These are phyloP conservation scores for Neotoma lepida DNA, from an alignment of 2,113 vertebrate species.

Conservation along the genomic window DNA sequence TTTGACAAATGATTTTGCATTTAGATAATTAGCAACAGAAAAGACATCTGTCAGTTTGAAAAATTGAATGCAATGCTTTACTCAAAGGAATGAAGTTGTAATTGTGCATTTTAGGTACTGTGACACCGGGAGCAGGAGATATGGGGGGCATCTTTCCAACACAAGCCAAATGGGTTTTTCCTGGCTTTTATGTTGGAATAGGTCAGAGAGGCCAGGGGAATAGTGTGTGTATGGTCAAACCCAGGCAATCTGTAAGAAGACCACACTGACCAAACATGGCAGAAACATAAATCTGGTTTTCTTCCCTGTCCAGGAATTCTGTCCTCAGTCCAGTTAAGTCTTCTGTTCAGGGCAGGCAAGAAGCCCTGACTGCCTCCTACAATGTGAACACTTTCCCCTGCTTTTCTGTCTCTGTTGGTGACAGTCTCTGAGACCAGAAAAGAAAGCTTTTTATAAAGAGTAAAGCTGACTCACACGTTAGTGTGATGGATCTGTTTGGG, in stretches of 20 bases:
- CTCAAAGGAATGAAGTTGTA: slow-evolving; percentile 40
- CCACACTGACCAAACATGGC: neutral
- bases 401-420: slow-evolving; percentile 53
- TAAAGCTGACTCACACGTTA: slow-evolving; percentile 33
- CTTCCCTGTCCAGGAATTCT: slow-evolving; percentile 54
- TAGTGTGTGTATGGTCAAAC: neutral
- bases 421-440: slow-evolving; percentile 56
- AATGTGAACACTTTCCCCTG: slow-evolving; percentile 14
- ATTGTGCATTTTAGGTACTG: slow-evolving; percentile 41
- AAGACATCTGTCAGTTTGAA: slow-evolving; percentile 41
- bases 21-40: slow-evolving; percentile 21
- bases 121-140: neutral
- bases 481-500: slow-evolving; percentile 60
- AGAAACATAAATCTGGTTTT: slow-evolving; percentile 44
- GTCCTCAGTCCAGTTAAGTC: slow-evolving; percentile 47
- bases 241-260: slow-evolving; percentile 34
- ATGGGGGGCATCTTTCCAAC: neutral
- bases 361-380: slow-evolving; percentile 42
- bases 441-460: slow-evolving; percentile 62
- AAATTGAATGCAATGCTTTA: slow-evolving; percentile 7
- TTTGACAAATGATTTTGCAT: slow-evolving; percentile 58
- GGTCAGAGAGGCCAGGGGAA: neutral
- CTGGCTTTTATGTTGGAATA: slow-evolving; percentile 3
- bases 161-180: neutral
- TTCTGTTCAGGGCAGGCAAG: slow-evolving; percentile 51